Base-by-base conservation (phyloP, 2,113 vertebrate species). In the Rhinopomastus cyanomelas region DNA sequence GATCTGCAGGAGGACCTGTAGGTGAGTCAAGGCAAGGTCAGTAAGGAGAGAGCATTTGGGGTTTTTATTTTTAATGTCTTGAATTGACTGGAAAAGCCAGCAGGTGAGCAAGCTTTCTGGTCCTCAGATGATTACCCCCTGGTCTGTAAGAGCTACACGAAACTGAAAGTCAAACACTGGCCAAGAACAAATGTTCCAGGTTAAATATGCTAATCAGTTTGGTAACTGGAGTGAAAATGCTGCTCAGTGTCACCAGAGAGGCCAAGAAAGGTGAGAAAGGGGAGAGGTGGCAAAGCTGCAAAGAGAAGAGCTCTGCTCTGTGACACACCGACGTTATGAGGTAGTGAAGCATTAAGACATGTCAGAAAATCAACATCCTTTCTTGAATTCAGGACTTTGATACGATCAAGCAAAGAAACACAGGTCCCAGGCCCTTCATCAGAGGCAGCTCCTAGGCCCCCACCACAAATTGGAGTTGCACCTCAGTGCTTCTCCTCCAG, bases 141-240 rank as follows among this genome's bases (percentile, higher is more conserved):
- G 3, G n/a, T 78, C 73, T 64, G 52, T 42, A 77, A 39, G 14
- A 74, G 56, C 81, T 88, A 57, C 48, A 89, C 85, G 77, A 94
- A 95, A 96, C 80, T 83, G 86, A 89, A 94, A 93, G 92, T 88
- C 81, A 94, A 95, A 95, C 61, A 81, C 37, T 64, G 73, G 61
- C 44, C 71, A 57, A 83, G 81, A 78, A 65, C 27, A 86, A 91
- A 90, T 34, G 66, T 72, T 96, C 78, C 91, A 89, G 90, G 91
- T 87, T 65, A 93, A 94, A 92, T 85, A 85, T 0, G 1, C 65
- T 90, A 87, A 93, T 90, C 84, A 85, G 18, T 51, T 46, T 87
- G 94, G 76, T 82, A 92, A 92, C 22, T 79, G 46, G 59, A 90
- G 42, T 68, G 51, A 95, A 92, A 93, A 72, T 10, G 39, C 59